These are phyloP conservation scores for Caenorhabditis doughertyi DNA, from an alignment of 2,888 invertebrate genomes.

Conservation along the genomic window DNA sequence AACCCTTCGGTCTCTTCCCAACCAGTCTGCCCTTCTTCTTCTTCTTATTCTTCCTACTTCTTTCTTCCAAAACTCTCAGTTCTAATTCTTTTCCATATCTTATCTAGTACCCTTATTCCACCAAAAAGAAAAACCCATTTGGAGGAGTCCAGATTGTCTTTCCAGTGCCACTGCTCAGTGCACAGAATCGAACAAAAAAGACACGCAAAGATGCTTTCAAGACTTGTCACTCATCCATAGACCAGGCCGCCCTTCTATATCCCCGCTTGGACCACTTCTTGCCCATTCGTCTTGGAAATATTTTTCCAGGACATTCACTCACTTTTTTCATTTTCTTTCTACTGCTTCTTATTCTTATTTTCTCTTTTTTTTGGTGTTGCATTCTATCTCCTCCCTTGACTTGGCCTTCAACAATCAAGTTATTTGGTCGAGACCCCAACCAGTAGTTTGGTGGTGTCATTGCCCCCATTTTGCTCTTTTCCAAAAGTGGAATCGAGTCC, in stretches of 20 bases:
- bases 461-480: slow-evolving; percentile 35
- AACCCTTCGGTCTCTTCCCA: not conserved
- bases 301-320: slow-evolving; percentile 45
- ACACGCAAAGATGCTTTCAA: slow-evolving; percentile 62
- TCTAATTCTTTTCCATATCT: slow-evolving; percentile 51
- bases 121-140: slow-evolving; percentile 40
- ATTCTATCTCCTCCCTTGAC: slow-evolving; percentile 19
- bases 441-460: slow-evolving; percentile 28
- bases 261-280: slow-evolving; percentile 36
- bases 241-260: slow-evolving; percentile 50
- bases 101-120: slow-evolving; percentile 19
- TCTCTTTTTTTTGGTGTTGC: slow-evolving; percentile 25
- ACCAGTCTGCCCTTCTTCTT: slow-evolving; percentile 3
- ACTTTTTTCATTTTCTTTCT: slow-evolving; percentile 42
- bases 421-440: slow-evolving; percentile 15
- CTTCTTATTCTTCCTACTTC: not conserved
- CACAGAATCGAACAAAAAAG: slow-evolving; percentile 53
- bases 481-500: slow-evolving; percentile 22
- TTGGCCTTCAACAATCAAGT: slow-evolving; percentile 43
- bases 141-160: slow-evolving; percentile 52
- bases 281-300: slow-evolving; percentile 38
- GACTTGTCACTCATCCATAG: slow-evolving; percentile 63
- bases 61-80: slow-evolving; percentile 15
- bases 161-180: slow-evolving; percentile 8
- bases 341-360: slow-evolving; percentile 15